Base-by-base conservation (phyloP, 2,888 invertebrate species). In the Agelastica alni region DNA sequence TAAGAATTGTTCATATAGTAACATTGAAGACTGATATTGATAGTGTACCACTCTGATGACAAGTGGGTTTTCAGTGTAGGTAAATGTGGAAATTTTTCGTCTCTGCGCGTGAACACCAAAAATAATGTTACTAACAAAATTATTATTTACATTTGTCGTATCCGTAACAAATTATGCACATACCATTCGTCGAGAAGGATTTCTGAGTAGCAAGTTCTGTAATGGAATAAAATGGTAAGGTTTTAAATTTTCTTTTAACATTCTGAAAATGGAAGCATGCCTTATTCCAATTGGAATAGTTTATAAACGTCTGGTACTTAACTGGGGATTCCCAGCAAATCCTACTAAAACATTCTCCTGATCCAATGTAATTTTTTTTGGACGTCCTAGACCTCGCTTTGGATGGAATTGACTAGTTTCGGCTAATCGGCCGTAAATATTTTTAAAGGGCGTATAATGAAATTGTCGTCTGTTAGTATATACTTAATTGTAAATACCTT, bases 141-240 rank as follows among this genome's bases (percentile, higher is more conserved):
- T 32, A 13, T 12, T 10, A 32, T 32, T 32, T 32, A 7, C 32
- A 32, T 32, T 32, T 32, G 13, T 32, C 32, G 12, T 32, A 32
- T 32, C 32, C 32, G 13, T 32, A 32, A 36, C 1, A 32, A 34
- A 46, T 36, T 22, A 14, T 4, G 14, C 36, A 14, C 30, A 32
- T 6, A 10, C 12, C 13, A 45, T 18, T 9, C 18, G 17, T 10
- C 13, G 31, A 32, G 32, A 20, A 32, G 20, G 20, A 20, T 45
- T 6, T 14, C 17, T 32, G n/a, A 2, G 17, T 16, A 44, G 31
- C 16, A 44, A 32, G 17, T 44, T 44, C 32, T 44, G 44, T 12
- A 44, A 30, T 14, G 32, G 44, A n/a, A 31, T 32, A 31, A 44
- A 44, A 30, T 44, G 32, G 44, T 44, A 44, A 16, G 30, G 18